Percentiles rank a stretch among this genome's conserved stretches.
Conservation (phyloP, 30 jellyfish, hydroid and myxozoan species). For the Aurelia coerulea region DNA sequence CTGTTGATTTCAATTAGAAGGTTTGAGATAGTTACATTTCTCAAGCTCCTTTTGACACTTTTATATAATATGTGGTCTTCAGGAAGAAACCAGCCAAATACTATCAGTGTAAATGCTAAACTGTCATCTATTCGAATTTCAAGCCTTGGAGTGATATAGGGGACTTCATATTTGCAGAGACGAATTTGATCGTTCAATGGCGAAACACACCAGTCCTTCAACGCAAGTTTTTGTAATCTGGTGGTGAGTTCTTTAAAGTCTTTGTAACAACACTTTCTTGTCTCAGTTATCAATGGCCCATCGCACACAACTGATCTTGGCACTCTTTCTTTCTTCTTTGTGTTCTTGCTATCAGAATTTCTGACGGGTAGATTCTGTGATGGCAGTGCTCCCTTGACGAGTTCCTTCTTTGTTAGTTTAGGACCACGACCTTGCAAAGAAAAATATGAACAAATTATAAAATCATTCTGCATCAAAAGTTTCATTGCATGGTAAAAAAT, state of each 20-base stretch:
- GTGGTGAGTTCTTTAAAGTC: no score
- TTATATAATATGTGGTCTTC: no score
- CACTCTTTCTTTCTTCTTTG: conserved; percentile 13
- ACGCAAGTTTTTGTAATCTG: not conserved
- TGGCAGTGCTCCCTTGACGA: no score
- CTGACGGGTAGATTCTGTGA: conserved; percentile 24
- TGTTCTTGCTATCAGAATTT: conserved; percentile 15
- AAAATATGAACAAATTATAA: conserved; percentile 3
- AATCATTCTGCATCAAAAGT: conserved; percentile 11
- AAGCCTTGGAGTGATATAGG: conserved; percentile 20
- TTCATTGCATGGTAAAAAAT: not conserved
- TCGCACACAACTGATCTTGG: no score
- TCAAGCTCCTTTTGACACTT: no score
- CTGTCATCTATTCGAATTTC: conserved; percentile 4
- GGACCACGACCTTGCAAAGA: conserved; percentile 24
- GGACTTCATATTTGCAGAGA: not conserved
- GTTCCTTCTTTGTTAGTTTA: no score
- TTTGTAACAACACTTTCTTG: no score
- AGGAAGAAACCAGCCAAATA: no score
- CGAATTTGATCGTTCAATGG: not conserved
- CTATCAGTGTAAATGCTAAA: conserved; percentile 1
- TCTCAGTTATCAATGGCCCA: no score
- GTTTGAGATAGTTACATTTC: no score
- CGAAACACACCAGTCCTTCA: conserved; percentile 13
- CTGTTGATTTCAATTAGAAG: no score